Evolutionary conservation across 35 echinoderm and acorn worm species (phyloP), one percentile per base, ranked within the genome.

Genomic region (Ophiothrix spiculata): DNA sequence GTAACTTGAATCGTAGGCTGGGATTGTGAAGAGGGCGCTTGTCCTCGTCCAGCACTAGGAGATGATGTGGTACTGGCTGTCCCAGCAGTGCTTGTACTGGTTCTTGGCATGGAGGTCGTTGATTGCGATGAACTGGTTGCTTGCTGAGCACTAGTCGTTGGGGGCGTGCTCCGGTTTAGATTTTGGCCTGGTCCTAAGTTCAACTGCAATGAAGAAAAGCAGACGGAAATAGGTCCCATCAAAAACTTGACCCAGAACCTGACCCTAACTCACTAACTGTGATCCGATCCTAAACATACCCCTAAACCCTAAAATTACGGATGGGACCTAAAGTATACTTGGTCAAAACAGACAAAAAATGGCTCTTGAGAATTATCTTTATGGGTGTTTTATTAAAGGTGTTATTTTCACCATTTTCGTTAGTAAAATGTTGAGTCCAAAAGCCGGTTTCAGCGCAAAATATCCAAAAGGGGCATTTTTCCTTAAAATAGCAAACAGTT

Each of bases 401-500:
- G n/a, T n/a, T n/a, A n/a, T n/a, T n/a, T n/a, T n/a, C n/a, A n/a
- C n/a, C n/a, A n/a, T n/a, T n/a, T n/a, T n/a, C n/a, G n/a, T n/a
- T 75, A n/a, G 36, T 36, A 29, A 85, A 15, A 39, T 87, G 85
- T 46, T 76, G 74, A 25, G 79, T 87, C 64, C 79, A 74, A 36
- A 87, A 78, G 21, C 79, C 75, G n/a, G 85, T 74, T 12, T 76
- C 85, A 78, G 32, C 31, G 0, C n/a, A 36, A n/a, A n/a, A 79
- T n/a, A n/a, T n/a, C n/a, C n/a, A n/a, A n/a, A n/a, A n/a, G n/a
- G n/a, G n/a, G n/a, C n/a, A n/a, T n/a, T n/a, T n/a, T n/a, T n/a
- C n/a, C n/a, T n/a, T n/a, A n/a, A n/a, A n/a, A n/a, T n/a, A n/a
- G n/a, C n/a, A n/a, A n/a, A n/a, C n/a, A n/a, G n/a, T n/a, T n/a